Evolutionary conservation across 1,140 invertebrate species (phyloP), one percentile per base, ranked within the genome.

Genomic region (Mamestra configurata): DNA sequence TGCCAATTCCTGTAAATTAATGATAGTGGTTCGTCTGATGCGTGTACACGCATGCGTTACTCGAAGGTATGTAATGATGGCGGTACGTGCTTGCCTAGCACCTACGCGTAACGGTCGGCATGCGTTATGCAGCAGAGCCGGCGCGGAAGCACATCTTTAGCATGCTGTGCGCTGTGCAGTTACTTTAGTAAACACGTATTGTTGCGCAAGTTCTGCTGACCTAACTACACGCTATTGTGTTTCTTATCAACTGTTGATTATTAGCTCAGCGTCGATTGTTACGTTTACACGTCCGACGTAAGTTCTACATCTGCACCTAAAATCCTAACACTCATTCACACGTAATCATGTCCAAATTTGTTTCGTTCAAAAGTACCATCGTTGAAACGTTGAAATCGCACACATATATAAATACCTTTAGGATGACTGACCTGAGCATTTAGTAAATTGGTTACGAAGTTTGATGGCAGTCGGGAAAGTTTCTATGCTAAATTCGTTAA

Each of bases 401-500:
- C 43, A 4, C 15, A 1, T 11, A 13, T 11, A 43, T 43, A 43
- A 43, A 11, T 37, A 6, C 2, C 11, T 43, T 10, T 11, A 43
- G 43, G 53, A 55, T 43, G 20, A 64, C 31, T 77, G 46, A 22
- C 59, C 57, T 51, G n/a, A 78, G 49, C 11, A 71, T 43, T 79
- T 79, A 27, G 35, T 22, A 57, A 37, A 57, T 79, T 70, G 51
- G 22, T 53, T 70, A 35, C 53, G 49, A 64, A 73, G 18, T 78
- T 70, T 55, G 49, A 78, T 78, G 53, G 31, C 27, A 31, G 46
- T 49, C 35, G 53, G 51, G 77, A 79, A 79, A 79, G 66, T 59
- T 79, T 77, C 37, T 27, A 57, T 57, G 49, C 49, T 20, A 10
- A 40, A 40, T 46, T 66, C 22, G 53, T 22, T 55, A 79, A 73